Evolutionary conservation across 2,888 invertebrate genomes (phyloP), one percentile per base, ranked within the genome.

Genomic region (Acleris holmiana): DNA sequence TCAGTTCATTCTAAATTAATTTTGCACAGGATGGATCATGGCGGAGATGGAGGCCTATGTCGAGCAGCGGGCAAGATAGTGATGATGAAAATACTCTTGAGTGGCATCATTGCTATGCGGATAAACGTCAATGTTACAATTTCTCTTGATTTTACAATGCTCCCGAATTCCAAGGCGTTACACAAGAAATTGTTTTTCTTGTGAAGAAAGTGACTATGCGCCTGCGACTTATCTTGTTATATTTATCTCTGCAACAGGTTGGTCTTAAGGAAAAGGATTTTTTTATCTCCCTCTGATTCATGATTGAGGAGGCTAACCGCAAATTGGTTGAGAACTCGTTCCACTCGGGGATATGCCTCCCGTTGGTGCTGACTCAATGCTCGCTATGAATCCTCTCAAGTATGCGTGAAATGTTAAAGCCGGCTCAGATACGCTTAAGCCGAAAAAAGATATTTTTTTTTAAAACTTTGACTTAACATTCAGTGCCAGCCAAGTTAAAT

Each of bases 261-360:
- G 44, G 17, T 57, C 18, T 66, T 19, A 66, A 64, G 65, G 66
- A 67, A 71, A 65, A 46, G 44, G 46, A 41, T 46, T 65, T 64
- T 63, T 65, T 65, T 49, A 65, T 65, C 60, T 68, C 67, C 66
- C 62, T 70, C 68, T 88, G 88, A 88, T 74, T 88, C 88, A 88
- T 78, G 77, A 73, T 67, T 64, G 67, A 71, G 72, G 75, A 76
- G 57, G 72, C 76, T 77, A 82, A 86, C 84, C 84, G 81, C 85
- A 82, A 82, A 83, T 78, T 76, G 75, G 75, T 72, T 75, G 74
- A 75, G 75, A 81, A 83, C 79, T 82, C 73, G 84, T 84, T 86
- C 82, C 72, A 83, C 80, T 72, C 69, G 68, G 76, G 74, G 71
- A 76, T 74, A 72, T 79, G 79, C 80, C 77, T 79, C 78, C 65